Evolutionary conservation across 2,888 invertebrate species (phyloP).

Genomic region (Troides oblongomaculatus): DNA sequence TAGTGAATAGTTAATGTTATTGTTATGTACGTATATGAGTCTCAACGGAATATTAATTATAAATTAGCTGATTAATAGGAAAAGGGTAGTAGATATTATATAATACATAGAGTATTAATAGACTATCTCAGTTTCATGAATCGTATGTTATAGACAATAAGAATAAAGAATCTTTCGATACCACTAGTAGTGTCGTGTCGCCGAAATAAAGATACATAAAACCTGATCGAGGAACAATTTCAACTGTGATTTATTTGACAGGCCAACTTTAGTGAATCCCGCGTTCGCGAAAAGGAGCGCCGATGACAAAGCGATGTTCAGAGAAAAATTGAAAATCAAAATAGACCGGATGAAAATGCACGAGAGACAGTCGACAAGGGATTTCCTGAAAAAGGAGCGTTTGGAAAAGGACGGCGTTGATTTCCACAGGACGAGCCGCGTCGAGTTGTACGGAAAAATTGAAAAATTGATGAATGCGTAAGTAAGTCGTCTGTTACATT

Average conservation of each 20-base stretch:
- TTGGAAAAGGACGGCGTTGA: slow-evolving; percentile 57
- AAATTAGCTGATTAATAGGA: too few species aligned
- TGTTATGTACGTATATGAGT: too few species aligned
- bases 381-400: slow-evolving; percentile 52
- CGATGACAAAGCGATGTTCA: slow-evolving; percentile 46
- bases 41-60: too few species aligned
- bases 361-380: slow-evolving; percentile 46
- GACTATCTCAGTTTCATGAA: too few species aligned
- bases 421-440: slow-evolving; percentile 81
- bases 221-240: slow-evolving; percentile 25
- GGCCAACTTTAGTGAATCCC: slow-evolving; percentile 56
- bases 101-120: too few species aligned
- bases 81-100: too few species aligned
- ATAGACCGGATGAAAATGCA: slow-evolving; percentile 65
- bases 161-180: slow-evolving; percentile 7
- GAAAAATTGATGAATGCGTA: slow-evolving; percentile 82
- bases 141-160: not conserved
- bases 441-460: slow-evolving; percentile 82
- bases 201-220: slow-evolving; percentile 15
- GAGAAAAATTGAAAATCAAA: slow-evolving; percentile 62
- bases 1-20: too few species aligned
- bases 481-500: slow-evolving; percentile 43
- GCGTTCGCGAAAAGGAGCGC: slow-evolving; percentile 66
- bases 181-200: slow-evolving; percentile 1
- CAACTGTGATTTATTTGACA: slow-evolving; percentile 35